phyloP scores from a whole-genome alignment of 2,113 vertebrate species.

The Chitala chitala region DNA sequence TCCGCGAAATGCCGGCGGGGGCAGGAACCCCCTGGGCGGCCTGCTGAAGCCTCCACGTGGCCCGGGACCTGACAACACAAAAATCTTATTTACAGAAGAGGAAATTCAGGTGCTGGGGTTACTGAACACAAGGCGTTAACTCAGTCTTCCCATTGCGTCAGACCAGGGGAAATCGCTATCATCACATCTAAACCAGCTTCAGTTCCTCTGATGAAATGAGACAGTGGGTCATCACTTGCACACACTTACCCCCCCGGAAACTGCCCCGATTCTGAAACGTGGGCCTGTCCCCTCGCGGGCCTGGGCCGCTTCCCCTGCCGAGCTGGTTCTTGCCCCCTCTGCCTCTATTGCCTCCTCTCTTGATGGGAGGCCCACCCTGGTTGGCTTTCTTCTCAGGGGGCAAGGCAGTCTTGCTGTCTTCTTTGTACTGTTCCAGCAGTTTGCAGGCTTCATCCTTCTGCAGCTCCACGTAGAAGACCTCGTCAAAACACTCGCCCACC shows the following conservation, averaged over 20 bases:
- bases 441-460: slow-evolving; percentile 88
- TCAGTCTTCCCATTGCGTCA: neutral
- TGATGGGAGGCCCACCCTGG: slow-evolving; percentile 71
- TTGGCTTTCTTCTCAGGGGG: slow-evolving; percentile 95
- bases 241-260: slow-evolving; percentile 79
- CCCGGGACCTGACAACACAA: slow-evolving; percentile 59
- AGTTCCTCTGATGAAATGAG: neutral
- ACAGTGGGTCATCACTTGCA: neutral
- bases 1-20: slow-evolving; percentile 75
- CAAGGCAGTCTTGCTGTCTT: slow-evolving; percentile 89
- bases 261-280: slow-evolving; percentile 87
- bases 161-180: neutral
- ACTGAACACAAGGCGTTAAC: neutral
- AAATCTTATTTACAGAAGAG: neutral
- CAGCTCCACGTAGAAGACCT: slow-evolving; percentile 85
- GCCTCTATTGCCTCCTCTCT: slow-evolving; percentile 75
- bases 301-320: slow-evolving; percentile 69
- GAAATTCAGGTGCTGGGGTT: neutral
- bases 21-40: slow-evolving; percentile 58
- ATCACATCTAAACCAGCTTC: neutral
- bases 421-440: slow-evolving; percentile 92
- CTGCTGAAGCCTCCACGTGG: slow-evolving; percentile 67
- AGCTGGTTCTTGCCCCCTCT: slow-evolving; percentile 87
- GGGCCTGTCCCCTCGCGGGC: slow-evolving; percentile 74
- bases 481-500: slow-evolving; percentile 86